Base-by-base conservation (phyloP, 2,797 vertebrate genomes). In the Etheostoma perlongum region DNA sequence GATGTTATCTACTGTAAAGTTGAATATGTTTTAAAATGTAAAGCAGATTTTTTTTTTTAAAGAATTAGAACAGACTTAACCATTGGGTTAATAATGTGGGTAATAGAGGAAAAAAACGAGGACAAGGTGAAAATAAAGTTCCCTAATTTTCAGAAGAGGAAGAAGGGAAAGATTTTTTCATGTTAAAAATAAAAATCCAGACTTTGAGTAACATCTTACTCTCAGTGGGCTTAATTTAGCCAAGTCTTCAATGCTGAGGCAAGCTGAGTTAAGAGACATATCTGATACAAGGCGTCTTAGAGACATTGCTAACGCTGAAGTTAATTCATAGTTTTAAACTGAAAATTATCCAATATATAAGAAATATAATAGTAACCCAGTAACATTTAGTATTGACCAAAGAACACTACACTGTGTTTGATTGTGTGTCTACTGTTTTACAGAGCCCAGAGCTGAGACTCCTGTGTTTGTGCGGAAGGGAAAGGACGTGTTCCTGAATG, bases 401-500 rank as follows among this genome's bases (percentile, higher is more conserved):
- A 57, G 30, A 57, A 57, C 4, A 40, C 36, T 40, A 10, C 36
- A n/a, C n/a, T n/a, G 8, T 49, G 53, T 7, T 40, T 40, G 36
- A 40, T 40, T 40, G 36, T 40, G 10, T 40, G 36, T 40, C 36
- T 40, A 40, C 36, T 40, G 36, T 40, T 63, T 54, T 40, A 16
- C 61, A 80, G 81, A 14, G 13, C 2, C 47, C 69, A 70, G 6
- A 36, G 49, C 27, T 51, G 64, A 10, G 60, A 67, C 23, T 30
- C 4, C 23, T 21, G 47, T 55, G 36, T 81, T 60, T 48, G 65
- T 72, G 21, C 3, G 48, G 47, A 67, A 40, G 21, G 78, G 76
- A 62, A n/a, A 61, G 1, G 53, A 72, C 55, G 10, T 85, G 42
- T 4, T 4, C 48, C 66, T 89, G 62, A 44, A 72, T 2, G 1